Conservation (phyloP, 2,113 vertebrate genomes). For the Proteles cristata region DNA sequence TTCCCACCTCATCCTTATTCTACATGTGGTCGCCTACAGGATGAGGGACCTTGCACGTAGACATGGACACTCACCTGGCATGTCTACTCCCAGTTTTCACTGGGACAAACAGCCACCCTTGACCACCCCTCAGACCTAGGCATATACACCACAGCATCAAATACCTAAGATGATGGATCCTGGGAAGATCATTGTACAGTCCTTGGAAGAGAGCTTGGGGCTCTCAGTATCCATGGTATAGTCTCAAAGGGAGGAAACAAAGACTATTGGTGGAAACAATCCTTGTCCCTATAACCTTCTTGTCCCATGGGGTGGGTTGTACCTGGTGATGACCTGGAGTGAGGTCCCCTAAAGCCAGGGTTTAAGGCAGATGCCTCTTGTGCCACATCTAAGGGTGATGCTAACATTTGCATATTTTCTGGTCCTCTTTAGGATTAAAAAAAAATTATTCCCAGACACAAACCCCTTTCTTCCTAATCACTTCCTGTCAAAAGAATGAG, state of each 20-base stretch:
- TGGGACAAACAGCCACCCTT: not conserved
- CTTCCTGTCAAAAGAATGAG: slow-evolving; percentile 66
- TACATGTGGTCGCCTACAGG: not conserved
- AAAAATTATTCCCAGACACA: slow-evolving; percentile 11
- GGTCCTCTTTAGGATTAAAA: not conserved
- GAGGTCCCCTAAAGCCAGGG: not conserved
- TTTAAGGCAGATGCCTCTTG: not conserved
- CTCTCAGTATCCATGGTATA: not conserved
- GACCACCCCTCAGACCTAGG: not conserved
- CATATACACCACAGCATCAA: not conserved
- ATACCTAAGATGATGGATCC: not conserved
- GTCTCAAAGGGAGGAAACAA: not conserved
- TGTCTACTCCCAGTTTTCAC: not conserved
- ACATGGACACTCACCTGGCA: not conserved
- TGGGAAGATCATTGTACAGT: not conserved
- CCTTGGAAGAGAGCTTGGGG: not conserved
- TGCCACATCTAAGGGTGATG: not conserved
- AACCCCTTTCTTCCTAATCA: slow-evolving; percentile 48
- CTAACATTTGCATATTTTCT: not conserved
- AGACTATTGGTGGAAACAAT: not conserved
- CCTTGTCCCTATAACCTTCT: not conserved
- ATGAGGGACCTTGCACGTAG: not conserved
- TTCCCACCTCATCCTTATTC: not conserved
- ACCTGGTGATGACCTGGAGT: not conserved
- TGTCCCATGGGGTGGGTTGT: not conserved